A percentile compares a stretch with the other conserved stretches of the same genome.
Evolutionary conservation across 2,113 vertebrate species (phyloP).

Genomic region (Equus quagga): DNA sequence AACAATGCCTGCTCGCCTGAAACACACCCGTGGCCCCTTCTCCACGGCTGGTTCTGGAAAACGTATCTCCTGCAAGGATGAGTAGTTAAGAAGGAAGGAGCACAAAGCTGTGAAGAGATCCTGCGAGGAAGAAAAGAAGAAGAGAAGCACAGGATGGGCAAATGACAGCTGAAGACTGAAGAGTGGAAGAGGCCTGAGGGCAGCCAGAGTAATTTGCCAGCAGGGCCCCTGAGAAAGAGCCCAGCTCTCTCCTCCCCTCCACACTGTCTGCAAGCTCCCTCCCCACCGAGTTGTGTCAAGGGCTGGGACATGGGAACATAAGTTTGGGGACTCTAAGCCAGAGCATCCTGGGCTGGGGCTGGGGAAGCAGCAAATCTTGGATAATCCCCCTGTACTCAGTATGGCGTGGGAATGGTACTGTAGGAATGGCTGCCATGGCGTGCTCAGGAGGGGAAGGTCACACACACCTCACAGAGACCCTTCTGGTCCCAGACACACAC

Average conservation of each 20-base stretch:
- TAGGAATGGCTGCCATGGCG: neutral
- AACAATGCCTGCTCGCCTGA: neutral
- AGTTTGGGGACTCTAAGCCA: neutral
- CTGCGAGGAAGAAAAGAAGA: neutral
- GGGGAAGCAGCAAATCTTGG: neutral
- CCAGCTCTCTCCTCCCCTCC: fast-evolving
- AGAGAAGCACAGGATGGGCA: neutral
- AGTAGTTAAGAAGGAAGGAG: neutral
- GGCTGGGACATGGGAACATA: neutral
- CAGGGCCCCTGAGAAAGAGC: neutral
- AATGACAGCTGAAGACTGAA: neutral
- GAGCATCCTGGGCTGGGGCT: neutral
- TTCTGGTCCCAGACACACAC: neutral
- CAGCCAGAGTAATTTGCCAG: neutral
- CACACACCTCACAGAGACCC: neutral
- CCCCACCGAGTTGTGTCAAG: neutral
- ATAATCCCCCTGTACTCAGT: neutral
- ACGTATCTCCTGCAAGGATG: neutral
- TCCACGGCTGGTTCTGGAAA: neutral
- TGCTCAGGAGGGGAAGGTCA: neutral
- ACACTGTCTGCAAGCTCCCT: neutral
- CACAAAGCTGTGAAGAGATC: neutral
- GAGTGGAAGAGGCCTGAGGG: neutral
- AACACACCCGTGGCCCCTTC: neutral
- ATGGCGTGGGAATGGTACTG: no score